Conservation (phyloP, 2,888 invertebrate species). For the Dichetophora obliterata region DNA sequence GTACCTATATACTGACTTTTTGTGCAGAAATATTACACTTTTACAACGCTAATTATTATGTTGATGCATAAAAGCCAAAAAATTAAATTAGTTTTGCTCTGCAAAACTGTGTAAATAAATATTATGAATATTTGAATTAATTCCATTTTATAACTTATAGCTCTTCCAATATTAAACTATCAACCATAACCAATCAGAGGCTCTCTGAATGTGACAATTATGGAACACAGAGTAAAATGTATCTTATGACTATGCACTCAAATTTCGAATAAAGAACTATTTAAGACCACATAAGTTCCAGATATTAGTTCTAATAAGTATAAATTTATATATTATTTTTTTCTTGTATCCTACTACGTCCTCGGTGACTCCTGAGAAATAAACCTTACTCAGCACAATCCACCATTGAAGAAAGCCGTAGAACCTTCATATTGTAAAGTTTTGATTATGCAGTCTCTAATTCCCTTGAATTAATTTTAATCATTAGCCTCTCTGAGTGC, state of each 20-base stretch:
- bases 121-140: too few relatives aligned
- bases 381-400: conserved; percentile 95
- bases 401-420: conserved; percentile 97
- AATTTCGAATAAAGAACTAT: background rate
- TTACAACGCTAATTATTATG: background rate
- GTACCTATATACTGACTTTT: background rate
- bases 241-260: background rate
- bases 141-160: too few relatives aligned
- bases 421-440: conserved; percentile 91
- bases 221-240: conserved; percentile 10
- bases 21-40: background rate
- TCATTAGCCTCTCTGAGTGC: conserved; percentile 89
- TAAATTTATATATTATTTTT: conserved; percentile 46
- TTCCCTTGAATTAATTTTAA: conserved; percentile 87
- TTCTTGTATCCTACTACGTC: conserved; percentile 73
- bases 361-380: conserved; percentile 97
- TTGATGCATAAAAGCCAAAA: background rate
- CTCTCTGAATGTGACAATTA: background rate
- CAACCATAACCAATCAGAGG: background rate
- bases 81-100: background rate
- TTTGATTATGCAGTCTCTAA: conserved; percentile 89
- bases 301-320: background rate
- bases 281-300: background rate
- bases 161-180: too few relatives aligned
- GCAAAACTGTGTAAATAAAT: too few relatives aligned